Evolutionary conservation across 2,113 vertebrate genomes (phyloP).

Genomic region (Corythornis vintsioides): DNA sequence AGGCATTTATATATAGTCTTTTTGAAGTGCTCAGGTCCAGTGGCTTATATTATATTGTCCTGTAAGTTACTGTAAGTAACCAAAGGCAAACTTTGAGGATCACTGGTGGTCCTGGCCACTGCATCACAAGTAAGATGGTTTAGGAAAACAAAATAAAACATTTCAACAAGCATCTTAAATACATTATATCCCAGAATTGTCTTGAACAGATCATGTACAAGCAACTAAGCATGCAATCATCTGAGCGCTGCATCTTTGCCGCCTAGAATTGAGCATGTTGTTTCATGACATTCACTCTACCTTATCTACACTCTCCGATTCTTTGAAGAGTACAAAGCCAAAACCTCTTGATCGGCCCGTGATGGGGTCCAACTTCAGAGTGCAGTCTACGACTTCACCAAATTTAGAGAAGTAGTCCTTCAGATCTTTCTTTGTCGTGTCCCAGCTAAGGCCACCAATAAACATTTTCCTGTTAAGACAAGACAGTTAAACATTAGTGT

Average conservation of each 20-base stretch:
- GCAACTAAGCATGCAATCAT: background rate
- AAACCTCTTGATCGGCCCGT: conserved; percentile 96
- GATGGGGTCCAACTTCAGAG: conserved; percentile 96
- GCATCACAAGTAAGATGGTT: accelerated
- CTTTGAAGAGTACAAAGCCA: conserved; percentile 97
- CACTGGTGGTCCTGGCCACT: background rate
- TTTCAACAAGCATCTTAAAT: background rate
- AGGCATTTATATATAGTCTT: background rate
- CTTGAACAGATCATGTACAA: background rate
- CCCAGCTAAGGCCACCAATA: conserved; percentile 98
- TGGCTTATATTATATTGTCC: background rate
- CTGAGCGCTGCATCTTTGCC: background rate
- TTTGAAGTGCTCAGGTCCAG: background rate
- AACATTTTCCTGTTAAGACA: conserved; percentile 94
- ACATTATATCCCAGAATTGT: background rate
- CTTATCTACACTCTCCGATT: conserved; percentile 95
- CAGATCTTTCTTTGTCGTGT: conserved; percentile 99
- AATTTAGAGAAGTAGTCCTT: conserved; percentile 99
- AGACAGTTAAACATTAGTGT: conserved; percentile 32
- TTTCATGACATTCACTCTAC: conserved; percentile 67
- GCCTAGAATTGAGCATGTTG: background rate
- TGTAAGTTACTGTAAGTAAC: background rate
- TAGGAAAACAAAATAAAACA: background rate
- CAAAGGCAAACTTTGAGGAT: background rate
- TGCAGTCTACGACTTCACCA: conserved; percentile 98